These are phyloP conservation scores for Bos javanicus DNA, from an alignment of 2,113 vertebrate species.

Conservation along the genomic window DNA sequence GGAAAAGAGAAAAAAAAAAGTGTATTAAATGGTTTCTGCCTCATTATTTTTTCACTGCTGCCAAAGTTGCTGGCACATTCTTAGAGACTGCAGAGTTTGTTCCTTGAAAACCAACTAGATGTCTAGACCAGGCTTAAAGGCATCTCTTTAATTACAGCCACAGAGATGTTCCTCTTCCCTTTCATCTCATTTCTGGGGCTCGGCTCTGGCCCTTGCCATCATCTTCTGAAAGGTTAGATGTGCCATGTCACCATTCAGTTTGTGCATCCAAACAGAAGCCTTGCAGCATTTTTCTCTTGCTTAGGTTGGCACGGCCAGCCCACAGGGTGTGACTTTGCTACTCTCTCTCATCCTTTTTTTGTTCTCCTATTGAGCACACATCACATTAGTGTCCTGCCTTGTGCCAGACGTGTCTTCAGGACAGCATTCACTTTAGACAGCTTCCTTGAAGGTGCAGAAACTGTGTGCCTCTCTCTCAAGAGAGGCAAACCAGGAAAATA, in stretches of 20 bases:
- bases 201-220: background rate
- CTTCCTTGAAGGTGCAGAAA: constrained; percentile 30
- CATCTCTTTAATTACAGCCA: constrained; percentile 57
- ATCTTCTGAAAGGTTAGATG: constrained; percentile 47
- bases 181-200: constrained; percentile 50
- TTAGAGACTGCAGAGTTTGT: background rate
- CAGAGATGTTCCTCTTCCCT: constrained; percentile 47
- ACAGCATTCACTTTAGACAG: constrained; percentile 5
- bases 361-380: constrained; percentile 5
- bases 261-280: constrained; percentile 66
- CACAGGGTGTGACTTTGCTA: constrained; percentile 31
- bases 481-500: background rate
- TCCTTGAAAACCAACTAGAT: constrained; percentile 56
- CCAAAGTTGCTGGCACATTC: constrained; percentile 32
- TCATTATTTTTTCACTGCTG: constrained; percentile 21
- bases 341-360: constrained; percentile 7
- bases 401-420: constrained; percentile 29
- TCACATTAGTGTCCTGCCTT: constrained; percentile 49
- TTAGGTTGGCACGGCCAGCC: constrained; percentile 41
- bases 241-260: constrained; percentile 48
- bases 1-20: background rate
- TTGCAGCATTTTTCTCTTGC: constrained; percentile 27
- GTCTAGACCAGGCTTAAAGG: constrained; percentile 56
- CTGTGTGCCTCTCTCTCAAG: background rate
- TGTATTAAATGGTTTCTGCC: background rate